Evolutionary conservation across 2,888 invertebrate species (phyloP).

Genomic region (Lycocerus yunnanus): DNA sequence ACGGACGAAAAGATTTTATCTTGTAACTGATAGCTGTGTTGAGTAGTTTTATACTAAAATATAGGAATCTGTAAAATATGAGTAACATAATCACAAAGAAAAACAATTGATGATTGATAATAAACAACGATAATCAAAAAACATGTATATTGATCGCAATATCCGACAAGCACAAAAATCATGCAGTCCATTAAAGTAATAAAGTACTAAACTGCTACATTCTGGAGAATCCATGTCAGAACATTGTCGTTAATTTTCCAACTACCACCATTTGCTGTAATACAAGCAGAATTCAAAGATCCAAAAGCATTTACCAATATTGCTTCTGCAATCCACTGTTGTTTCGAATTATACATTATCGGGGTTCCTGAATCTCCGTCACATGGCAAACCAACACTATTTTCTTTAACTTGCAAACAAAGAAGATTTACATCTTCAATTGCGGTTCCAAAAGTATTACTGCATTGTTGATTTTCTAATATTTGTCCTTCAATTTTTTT

Average conservation of each 20-base stretch:
- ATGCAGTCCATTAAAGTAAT: no score
- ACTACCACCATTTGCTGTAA: neutral
- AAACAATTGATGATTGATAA: no score
- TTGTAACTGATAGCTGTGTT: no score
- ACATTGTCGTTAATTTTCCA: slow-evolving; percentile 8
- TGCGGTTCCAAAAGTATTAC: neutral
- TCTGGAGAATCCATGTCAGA: slow-evolving; percentile 12
- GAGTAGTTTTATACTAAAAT: no score
- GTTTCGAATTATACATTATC: neutral
- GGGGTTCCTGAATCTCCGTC: slow-evolving; percentile 17
- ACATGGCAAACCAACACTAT: neutral
- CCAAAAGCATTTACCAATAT: slow-evolving; percentile 2
- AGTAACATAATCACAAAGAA: no score
- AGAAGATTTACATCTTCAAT: neutral
- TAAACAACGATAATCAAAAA: no score
- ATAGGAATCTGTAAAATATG: no score
- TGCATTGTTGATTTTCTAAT: neutral
- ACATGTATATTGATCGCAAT: no score
- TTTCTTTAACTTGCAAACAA: neutral
- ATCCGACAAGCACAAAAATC: no score
- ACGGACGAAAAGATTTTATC: no score
- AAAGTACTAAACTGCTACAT: neutral
- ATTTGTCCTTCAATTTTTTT: neutral
- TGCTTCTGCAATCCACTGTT: slow-evolving; percentile 10
- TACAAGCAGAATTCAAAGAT: neutral